Evolutionary conservation across 2,888 invertebrate genomes (phyloP).

Genomic region (Trissolcus japonicus): DNA sequence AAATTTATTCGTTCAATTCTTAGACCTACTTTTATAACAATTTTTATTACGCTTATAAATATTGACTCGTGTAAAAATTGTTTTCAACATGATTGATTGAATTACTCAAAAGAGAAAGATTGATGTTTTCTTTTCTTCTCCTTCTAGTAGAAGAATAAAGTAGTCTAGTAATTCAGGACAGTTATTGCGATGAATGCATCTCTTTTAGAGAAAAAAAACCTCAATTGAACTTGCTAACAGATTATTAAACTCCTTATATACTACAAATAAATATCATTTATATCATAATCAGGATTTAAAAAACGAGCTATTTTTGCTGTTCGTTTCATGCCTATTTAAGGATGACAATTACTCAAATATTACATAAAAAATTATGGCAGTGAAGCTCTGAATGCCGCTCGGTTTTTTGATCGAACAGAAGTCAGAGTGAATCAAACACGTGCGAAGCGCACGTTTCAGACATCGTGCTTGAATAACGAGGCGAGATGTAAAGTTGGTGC

Average conservation of each 20-base stretch:
- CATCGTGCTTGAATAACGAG: conserved; percentile 14
- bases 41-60: no score
- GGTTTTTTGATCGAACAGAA: conserved; percentile 10
- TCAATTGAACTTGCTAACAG: conserved; percentile 24
- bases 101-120: no score
- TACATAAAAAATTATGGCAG: conserved; percentile 29
- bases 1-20: no score
- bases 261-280: conserved; percentile 25
- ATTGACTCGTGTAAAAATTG: no score
- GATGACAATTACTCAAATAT: no score
- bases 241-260: conserved; percentile 21
- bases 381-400: conserved; percentile 30
- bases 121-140: no score
- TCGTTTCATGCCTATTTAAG: no score
- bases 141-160: no score
- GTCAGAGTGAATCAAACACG: conserved; percentile 23
- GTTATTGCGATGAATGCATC: background rate
- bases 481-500: conserved; percentile 5
- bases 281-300: background rate
- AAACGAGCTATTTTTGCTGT: no score
- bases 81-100: no score
- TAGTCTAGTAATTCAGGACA: background rate
- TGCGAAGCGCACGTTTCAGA: conserved; percentile 16
- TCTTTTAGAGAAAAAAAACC: background rate
- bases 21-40: no score